Evolutionary conservation across 2,888 invertebrate species (phyloP), one percentile per base, ranked within the genome.

Genomic region (Andrena camellia): DNA sequence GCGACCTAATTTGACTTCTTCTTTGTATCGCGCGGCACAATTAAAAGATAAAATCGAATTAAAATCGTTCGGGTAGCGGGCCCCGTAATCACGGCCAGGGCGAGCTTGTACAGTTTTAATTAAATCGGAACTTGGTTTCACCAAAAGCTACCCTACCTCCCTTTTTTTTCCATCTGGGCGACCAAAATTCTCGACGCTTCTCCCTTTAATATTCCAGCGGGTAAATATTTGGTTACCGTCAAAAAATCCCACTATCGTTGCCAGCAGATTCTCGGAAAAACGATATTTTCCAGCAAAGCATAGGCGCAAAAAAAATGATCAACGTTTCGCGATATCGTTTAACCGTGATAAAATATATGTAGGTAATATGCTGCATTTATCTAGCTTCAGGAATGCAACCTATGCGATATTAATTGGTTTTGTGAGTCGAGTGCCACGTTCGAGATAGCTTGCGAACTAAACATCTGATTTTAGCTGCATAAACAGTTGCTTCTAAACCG

Each of bases 401-500:
- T n/a, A 17, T 4, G 69, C 23, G 73, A 66, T 78, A 77, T 82
- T 86, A 87, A 83, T 79, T 79, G 73, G 68, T 82, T 84, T 85
- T 71, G 73, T 60, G 85, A 85, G 67, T 48, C 69, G 72, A 78
- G 74, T 77, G 52, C 59, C 59, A 57, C 54, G 48, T 77, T 77
- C 62, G 69, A 69, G 72, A 29, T 17, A 17, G 35, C 26, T 69
- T 64, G 79, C 31, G 68, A 68, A 70, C 71, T 76, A 74, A 86
- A 84, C 88, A 86, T 84, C 83, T 86, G 84, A 83, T 67, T 86
- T 70, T 48, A 57, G 60, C 60, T 72, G 70, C 29, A 71, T 86
- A 86, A 87, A 82, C 86, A 77, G 77, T 86, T 31, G 54, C 50
- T 42, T 62, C 62, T 48, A 81, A 69, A 64, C 66, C 66, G 62